These are phyloP conservation scores for Amorpha juglandis DNA, from an alignment of 2,888 invertebrate genomes.

Conservation along the genomic window DNA sequence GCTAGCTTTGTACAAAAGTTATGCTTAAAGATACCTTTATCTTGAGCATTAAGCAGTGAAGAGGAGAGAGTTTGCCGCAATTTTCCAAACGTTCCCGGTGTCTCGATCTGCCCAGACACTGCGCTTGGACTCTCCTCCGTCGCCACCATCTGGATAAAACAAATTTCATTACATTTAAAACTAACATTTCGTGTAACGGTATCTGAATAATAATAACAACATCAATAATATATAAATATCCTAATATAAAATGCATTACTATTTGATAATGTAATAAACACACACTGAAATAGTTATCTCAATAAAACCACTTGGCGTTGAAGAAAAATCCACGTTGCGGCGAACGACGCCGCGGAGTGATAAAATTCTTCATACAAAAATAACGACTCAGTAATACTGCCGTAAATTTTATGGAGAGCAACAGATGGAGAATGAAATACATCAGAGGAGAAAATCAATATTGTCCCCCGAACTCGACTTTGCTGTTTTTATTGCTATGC, in stretches of 20 bases:
- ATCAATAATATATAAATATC: neutral
- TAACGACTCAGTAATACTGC: slow-evolving; percentile 79
- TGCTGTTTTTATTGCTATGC: slow-evolving; percentile 64
- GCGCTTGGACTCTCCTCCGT: slow-evolving; percentile 88
- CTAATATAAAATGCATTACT: neutral
- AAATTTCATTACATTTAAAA: neutral
- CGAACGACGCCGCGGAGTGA: slow-evolving; percentile 61
- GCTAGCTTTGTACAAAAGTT: too few species aligned
- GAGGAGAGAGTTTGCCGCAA: slow-evolving; percentile 92
- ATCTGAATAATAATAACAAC: neutral
- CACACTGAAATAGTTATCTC: slow-evolving; percentile 52
- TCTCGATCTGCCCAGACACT: slow-evolving; percentile 85
- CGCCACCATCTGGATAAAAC: slow-evolving; percentile 89
- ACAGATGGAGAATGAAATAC: slow-evolving; percentile 82
- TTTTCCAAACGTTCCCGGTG: slow-evolving; percentile 92
- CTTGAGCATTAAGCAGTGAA: slow-evolving; percentile 92
- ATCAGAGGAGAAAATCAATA: slow-evolving; percentile 78
- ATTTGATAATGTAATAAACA: slow-evolving; percentile 32
- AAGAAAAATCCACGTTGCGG: slow-evolving; percentile 63
- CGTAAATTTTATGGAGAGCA: slow-evolving; percentile 83
- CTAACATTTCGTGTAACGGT: neutral
- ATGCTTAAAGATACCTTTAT: slow-evolving; percentile 86
- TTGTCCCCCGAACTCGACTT: slow-evolving; percentile 65
- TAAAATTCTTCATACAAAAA: slow-evolving; percentile 81
- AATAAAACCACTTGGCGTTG: slow-evolving; percentile 57